phyloP scores from a whole-genome alignment of 2,113 vertebrate genomes.

The Dipodomys merriami region DNA sequence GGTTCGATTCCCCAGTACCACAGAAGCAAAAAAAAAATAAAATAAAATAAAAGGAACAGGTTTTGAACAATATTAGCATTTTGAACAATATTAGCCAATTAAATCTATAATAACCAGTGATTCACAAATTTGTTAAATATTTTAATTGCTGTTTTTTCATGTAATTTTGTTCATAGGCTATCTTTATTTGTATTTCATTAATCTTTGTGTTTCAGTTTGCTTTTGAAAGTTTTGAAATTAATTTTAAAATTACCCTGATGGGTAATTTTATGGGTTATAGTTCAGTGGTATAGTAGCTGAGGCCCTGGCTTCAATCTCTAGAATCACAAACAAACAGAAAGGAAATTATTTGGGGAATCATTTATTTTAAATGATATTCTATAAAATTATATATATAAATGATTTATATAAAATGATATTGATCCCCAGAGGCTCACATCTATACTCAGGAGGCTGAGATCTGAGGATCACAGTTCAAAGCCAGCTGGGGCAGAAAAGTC shows the following conservation, averaged over 20 bases:
- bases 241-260: background rate
- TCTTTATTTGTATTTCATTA: background rate
- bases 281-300: background rate
- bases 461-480: no score
- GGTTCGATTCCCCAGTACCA: no score
- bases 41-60: background rate
- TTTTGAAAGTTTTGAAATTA: background rate
- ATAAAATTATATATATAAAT: background rate
- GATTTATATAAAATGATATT: no score
- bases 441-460: no score
- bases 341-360: background rate
- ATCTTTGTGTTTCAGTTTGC: no score
- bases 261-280: background rate
- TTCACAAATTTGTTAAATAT: constrained; percentile 21
- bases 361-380: background rate
- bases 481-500: no score
- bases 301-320: background rate
- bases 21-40: no score
- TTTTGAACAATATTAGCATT: no score
- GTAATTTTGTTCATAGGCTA: background rate
- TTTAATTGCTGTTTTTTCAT: constrained; percentile 57
- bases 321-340: background rate
- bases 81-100: constrained; percentile 38
- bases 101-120: constrained; percentile 38
- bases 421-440: no score